Conservation (phyloP, 53 echinoderm and acorn worm species). For the Temnopleurus reevesii region DNA sequence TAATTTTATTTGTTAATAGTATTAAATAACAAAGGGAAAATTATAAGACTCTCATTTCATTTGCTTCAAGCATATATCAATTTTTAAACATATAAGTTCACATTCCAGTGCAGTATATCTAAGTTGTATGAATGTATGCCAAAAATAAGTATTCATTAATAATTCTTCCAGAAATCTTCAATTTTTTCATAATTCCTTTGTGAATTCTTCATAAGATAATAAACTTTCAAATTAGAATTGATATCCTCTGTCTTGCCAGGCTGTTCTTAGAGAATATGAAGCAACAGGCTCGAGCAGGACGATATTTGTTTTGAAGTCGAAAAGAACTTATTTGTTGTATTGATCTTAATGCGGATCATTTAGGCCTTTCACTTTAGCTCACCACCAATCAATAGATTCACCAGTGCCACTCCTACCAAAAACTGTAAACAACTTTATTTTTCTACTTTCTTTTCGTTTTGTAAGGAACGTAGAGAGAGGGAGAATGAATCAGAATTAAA, state of each 20-base stretch:
- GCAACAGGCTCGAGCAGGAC: not conserved
- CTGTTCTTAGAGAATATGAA: too few relatives aligned
- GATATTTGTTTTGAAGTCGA: not conserved
- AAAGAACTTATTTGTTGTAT: slow-evolving; percentile 11
- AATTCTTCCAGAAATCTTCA: not conserved
- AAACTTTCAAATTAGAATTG: too few relatives aligned
- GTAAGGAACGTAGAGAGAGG: too few relatives aligned
- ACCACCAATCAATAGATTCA: slow-evolving; percentile 29
- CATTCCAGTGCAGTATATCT: too few relatives aligned
- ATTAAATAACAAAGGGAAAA: too few relatives aligned
- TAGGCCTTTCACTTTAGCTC: not conserved
- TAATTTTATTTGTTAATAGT: too few relatives aligned
- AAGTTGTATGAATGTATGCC: too few relatives aligned
- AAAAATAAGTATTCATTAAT: not conserved
- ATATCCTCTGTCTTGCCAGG: too few relatives aligned
- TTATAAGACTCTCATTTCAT: too few relatives aligned
- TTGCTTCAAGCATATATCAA: too few relatives aligned
- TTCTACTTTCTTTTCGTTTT: not conserved
- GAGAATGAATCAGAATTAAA: too few relatives aligned
- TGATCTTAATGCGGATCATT: slow-evolving; percentile 12
- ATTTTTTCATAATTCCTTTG: not conserved
- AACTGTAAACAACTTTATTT: slow-evolving; percentile 41
- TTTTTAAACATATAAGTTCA: too few relatives aligned
- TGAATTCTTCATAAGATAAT: not conserved
- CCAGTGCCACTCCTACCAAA: not conserved